phyloP scores from a whole-genome alignment of 2,888 invertebrate genomes.

The Lysandra coridon region DNA sequence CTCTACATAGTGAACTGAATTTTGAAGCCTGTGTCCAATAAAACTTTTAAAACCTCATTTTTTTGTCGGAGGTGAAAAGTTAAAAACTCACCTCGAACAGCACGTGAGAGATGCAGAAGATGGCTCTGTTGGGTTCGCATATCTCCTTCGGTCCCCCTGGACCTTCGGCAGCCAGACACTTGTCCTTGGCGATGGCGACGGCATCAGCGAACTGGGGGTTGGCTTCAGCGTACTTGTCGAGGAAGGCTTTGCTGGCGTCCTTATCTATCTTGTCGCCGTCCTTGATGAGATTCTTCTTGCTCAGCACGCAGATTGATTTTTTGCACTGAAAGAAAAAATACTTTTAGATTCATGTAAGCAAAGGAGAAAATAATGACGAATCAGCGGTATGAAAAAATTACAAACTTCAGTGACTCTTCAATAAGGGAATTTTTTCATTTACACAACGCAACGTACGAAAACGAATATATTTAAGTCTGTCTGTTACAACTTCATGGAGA shows the following conservation, averaged over 20 bases:
- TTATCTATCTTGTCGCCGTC: slow-evolving; percentile 50
- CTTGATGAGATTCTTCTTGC: slow-evolving; percentile 51
- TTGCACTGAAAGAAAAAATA: slow-evolving; percentile 52
- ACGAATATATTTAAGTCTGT: too few relatives aligned
- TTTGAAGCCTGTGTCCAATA: too few relatives aligned
- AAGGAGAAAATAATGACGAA: too few relatives aligned
- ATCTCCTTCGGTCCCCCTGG: slow-evolving; percentile 52
- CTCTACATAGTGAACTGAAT: too few relatives aligned
- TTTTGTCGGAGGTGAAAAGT: background rate
- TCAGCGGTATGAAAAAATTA: too few relatives aligned
- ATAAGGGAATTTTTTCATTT: too few relatives aligned
- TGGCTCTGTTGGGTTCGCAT: slow-evolving; percentile 56
- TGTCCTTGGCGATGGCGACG: slow-evolving; percentile 47
- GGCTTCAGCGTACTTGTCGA: slow-evolving; percentile 50
- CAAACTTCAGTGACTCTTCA: too few relatives aligned
- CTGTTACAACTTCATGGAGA: too few relatives aligned
- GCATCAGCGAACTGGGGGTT: slow-evolving; percentile 52
- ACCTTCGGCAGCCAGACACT: slow-evolving; percentile 49
- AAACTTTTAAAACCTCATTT: background rate
- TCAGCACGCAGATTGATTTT: slow-evolving; percentile 57
- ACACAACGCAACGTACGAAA: too few relatives aligned
- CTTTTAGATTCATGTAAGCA: too few relatives aligned
- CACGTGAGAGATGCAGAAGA: slow-evolving; percentile 52
- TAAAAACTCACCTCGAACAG: slow-evolving; percentile 50
- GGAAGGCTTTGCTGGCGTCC: slow-evolving; percentile 46